Evolutionary conservation across 2,888 invertebrate species (phyloP).

Genomic region (Eilema griseolum): DNA sequence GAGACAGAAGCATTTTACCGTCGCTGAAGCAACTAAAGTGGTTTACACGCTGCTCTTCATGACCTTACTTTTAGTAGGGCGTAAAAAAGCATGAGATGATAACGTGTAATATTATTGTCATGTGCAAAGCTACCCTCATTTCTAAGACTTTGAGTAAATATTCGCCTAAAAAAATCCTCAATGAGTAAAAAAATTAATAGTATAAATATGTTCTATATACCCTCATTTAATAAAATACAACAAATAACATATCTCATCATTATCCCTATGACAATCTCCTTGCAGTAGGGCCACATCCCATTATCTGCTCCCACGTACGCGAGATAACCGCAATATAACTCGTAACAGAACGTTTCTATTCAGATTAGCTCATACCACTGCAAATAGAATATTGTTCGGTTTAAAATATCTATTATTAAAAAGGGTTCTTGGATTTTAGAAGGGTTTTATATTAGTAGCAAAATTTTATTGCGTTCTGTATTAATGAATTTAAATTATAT

Average conservation of each 20-base stretch:
- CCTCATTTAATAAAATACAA: not conserved
- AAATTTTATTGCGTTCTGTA: not conserved
- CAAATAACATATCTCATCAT: not conserved
- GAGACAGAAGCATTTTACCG: too few species aligned
- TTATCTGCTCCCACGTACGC: constrained; percentile 32
- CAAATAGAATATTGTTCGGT: constrained; percentile 38
- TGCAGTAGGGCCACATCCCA: constrained; percentile 9
- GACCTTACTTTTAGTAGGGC: too few species aligned
- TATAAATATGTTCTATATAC: not conserved
- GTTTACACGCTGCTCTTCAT: too few species aligned
- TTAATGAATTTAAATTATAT: not conserved
- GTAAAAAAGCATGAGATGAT: too few species aligned
- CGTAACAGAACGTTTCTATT: constrained; percentile 39
- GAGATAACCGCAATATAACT: constrained; percentile 49
- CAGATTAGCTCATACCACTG: constrained; percentile 37
- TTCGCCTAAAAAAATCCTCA: too few species aligned
- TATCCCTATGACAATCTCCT: not conserved
- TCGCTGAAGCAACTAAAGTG: too few species aligned
- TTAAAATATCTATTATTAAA: constrained; percentile 3
- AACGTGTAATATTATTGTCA: too few species aligned
- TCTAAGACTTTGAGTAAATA: too few species aligned
- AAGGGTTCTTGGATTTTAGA: not conserved
- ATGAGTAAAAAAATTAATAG: too few species aligned
- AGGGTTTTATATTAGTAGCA: not conserved
- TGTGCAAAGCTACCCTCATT: too few species aligned